These are phyloP conservation scores for Paraplagusia blochii DNA, from an alignment of 2,113 vertebrate species.

Conservation along the genomic window DNA sequence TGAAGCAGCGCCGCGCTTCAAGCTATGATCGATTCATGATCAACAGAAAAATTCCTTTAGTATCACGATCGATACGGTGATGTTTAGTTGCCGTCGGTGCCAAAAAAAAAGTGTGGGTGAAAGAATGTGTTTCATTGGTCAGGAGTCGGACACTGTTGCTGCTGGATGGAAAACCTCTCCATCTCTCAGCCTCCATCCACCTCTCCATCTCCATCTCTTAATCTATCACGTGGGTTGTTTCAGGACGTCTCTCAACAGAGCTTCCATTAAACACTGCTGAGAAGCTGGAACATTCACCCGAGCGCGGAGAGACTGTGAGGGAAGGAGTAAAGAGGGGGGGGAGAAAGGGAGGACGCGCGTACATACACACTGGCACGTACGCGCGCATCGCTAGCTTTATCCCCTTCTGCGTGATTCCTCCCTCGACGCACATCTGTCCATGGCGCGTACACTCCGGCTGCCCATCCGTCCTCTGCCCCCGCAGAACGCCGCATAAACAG, in stretches of 20 bases:
- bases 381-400: conserved; percentile 47
- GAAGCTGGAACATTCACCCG: conserved; percentile 36
- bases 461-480: conserved; percentile 30
- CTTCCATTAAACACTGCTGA: conserved; percentile 38
- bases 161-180: conserved; percentile 35
- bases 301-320: background rate
- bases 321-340: no score
- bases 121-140: conserved; percentile 53
- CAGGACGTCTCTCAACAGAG: conserved; percentile 9
- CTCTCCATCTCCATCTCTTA: background rate
- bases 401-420: conserved; percentile 64
- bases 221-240: background rate
- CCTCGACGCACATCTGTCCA: conserved; percentile 72
- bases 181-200: background rate
- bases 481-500: conserved; percentile 30
- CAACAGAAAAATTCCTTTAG: no score
- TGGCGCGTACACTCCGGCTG: conserved; percentile 46
- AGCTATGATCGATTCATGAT: no score
- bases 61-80: no score
- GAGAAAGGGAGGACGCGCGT: background rate
- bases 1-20: conserved; percentile 8
- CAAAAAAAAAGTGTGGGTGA: conserved; percentile 51
- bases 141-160: conserved; percentile 63
- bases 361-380: background rate
- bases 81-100: background rate